Conservation (phyloP, 1,140 invertebrate species). For the Caerostris extrusa region DNA sequence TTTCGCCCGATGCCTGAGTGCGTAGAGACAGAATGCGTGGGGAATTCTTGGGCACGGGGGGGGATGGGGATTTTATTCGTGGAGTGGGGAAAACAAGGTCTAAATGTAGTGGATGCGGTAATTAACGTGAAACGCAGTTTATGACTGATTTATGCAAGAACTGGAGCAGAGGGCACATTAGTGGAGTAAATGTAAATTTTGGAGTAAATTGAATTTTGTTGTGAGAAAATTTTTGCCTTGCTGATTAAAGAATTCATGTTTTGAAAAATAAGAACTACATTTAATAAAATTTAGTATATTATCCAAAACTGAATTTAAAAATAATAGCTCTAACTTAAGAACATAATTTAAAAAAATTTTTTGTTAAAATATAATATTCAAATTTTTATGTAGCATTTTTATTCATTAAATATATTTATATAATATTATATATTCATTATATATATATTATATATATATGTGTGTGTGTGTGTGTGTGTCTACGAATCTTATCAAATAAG, state of each 20-base stretch:
- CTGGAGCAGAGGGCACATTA: not conserved
- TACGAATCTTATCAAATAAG: too few species aligned
- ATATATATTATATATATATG: too few species aligned
- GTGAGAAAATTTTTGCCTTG: not conserved
- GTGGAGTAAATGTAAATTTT: not conserved
- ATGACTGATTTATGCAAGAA: not conserved
- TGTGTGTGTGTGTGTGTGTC: too few species aligned
- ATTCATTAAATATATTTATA: too few species aligned
- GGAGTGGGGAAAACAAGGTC: not conserved
- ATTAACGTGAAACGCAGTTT: not conserved
- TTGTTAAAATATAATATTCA: too few species aligned
- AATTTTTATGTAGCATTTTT: too few species aligned
- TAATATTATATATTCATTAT: too few species aligned
- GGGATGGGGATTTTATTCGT: not conserved
- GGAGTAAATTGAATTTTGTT: not conserved
- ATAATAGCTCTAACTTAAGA: too few species aligned
- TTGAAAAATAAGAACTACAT: not conserved
- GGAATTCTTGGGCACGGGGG: not conserved
- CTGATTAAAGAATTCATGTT: not conserved
- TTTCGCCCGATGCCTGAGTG: not conserved
- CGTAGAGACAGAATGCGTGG: not conserved
- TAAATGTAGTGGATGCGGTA: too few species aligned
- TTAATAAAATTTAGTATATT: not conserved
- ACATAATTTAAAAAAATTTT: too few species aligned
- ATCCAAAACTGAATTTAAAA: too few species aligned